These are phyloP conservation scores for Chloromyia formosa DNA, from an alignment of 2,888 invertebrate genomes.

Conservation along the genomic window DNA sequence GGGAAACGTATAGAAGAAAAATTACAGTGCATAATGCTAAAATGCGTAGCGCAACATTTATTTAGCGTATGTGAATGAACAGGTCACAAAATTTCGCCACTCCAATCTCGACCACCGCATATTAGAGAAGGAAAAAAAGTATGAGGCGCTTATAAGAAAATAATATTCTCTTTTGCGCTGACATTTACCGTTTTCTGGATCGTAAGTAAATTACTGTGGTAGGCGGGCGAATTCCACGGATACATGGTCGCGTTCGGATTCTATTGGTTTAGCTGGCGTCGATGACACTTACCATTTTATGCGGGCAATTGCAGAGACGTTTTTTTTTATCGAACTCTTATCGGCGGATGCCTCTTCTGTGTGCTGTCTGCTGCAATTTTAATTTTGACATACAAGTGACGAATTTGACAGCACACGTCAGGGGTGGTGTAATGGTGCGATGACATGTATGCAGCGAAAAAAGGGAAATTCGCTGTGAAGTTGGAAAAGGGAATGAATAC, in stretches of 20 bases:
- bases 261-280: slow-evolving; percentile 20
- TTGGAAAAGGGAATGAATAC: not conserved
- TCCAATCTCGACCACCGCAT: slow-evolving; percentile 30
- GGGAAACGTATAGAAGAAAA: slow-evolving; percentile 22
- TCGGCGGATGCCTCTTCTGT: slow-evolving; percentile 27
- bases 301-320: slow-evolving; percentile 1
- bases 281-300: slow-evolving; percentile 40
- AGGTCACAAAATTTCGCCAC: slow-evolving; percentile 15
- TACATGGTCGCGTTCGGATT: slow-evolving; percentile 55
- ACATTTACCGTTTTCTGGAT: slow-evolving; percentile 53
- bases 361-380: slow-evolving; percentile 33
- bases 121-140: slow-evolving; percentile 31
- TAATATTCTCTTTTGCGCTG: slow-evolving; percentile 21
- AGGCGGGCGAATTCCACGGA: slow-evolving; percentile 62
- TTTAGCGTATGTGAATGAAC: slow-evolving; percentile 29
- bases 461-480: not conserved
- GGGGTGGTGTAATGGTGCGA: not conserved
- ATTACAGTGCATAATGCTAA: slow-evolving; percentile 29
- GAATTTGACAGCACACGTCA: slow-evolving; percentile 23
- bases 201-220: slow-evolving; percentile 55
- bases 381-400: slow-evolving; percentile 37
- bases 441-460: not conserved
- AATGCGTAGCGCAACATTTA: slow-evolving; percentile 19
- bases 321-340: slow-evolving; percentile 38
- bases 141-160: too few relatives aligned